Evolutionary conservation across 2,113 vertebrate genomes (phyloP).

Genomic region (Rhynchomys soricoides): DNA sequence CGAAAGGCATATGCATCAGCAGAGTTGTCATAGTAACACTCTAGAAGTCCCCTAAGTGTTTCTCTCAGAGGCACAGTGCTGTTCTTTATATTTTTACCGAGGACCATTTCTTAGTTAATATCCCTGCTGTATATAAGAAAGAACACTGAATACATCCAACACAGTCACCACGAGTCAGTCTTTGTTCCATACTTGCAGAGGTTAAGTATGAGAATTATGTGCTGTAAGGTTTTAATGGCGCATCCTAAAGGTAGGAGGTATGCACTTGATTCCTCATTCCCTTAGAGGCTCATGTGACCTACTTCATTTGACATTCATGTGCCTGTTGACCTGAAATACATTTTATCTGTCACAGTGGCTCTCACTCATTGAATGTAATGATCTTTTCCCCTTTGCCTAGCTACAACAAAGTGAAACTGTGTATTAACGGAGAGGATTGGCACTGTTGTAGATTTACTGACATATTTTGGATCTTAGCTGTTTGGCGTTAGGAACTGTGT

Average conservation of each 20-base stretch:
- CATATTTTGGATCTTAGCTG: neutral
- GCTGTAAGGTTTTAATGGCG: neutral
- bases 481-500: too few species aligned
- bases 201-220: conserved; percentile 38
- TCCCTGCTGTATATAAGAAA: neutral
- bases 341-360: conserved; percentile 37
- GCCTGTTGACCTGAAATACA: conserved; percentile 1
- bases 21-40: conserved; percentile 42
- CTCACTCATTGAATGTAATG: neutral
- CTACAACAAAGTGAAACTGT: neutral
- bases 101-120: conserved; percentile 9
- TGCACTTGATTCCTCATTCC: neutral
- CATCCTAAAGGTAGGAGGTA: neutral
- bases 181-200: conserved; percentile 18
- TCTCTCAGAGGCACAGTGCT: neutral
- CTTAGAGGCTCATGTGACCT: neutral
- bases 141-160: conserved; percentile 33
- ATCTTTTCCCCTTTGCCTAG: neutral
- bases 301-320: conserved; percentile 37
- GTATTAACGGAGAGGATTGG: neutral
- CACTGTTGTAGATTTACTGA: neutral
- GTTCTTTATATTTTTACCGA: conserved; percentile 48
- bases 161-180: neutral
- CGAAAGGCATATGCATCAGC: conserved; percentile 29
- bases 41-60: conserved; percentile 12